Evolutionary conservation across 1,140 invertebrate species (phyloP), one percentile per base, ranked within the genome.

Genomic region (Medauroidea extradentata): DNA sequence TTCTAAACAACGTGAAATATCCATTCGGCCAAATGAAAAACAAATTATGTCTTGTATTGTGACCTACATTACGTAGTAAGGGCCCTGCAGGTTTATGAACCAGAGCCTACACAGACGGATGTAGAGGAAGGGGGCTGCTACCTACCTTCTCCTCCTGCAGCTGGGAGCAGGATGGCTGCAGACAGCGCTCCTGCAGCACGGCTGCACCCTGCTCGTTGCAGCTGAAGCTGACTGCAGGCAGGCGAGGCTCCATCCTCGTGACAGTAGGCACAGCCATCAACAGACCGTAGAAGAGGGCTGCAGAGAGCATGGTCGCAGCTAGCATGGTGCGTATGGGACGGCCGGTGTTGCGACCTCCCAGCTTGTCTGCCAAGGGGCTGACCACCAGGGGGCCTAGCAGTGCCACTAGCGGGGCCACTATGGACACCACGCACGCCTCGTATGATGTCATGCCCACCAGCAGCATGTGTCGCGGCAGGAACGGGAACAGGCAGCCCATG

Each of bases 401-500:
- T 0, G 88, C 85, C 1, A 90, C 75, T 25, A 86, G 81, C 1
- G 90, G 86, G 3, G 88, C 83, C 11, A 89, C 75, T 38, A 87
- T 84, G 29, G 87, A 89, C 59, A 92, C 85, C 14, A 86, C 76
- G 5, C 85, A 80, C 13, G 85, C 81, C 68, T 93, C 86, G 13
- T 82, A 77, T 57, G 81, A 76, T 39, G 83, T 84, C 43, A 93
- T 67, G 2, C 89, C 90, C 48, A 88, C 74, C 27, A 79, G 70
- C 53, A 81, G 73, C 78, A 91, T 91, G 71, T 90, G 89, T 8
- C 86, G 73, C 2, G 86, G 80, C 23, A 92, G 81, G 69, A 89
- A 88, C 13, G 89, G 84, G 63, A 89, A 84, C 43, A 93, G 75
- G 64, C 85, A 86, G 60, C 88, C 86, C 63, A 92, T 73, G 57